These are phyloP conservation scores for Protobothrops mucrosquamatus DNA, from an alignment of 2,113 vertebrate species.

Conservation along the genomic window DNA sequence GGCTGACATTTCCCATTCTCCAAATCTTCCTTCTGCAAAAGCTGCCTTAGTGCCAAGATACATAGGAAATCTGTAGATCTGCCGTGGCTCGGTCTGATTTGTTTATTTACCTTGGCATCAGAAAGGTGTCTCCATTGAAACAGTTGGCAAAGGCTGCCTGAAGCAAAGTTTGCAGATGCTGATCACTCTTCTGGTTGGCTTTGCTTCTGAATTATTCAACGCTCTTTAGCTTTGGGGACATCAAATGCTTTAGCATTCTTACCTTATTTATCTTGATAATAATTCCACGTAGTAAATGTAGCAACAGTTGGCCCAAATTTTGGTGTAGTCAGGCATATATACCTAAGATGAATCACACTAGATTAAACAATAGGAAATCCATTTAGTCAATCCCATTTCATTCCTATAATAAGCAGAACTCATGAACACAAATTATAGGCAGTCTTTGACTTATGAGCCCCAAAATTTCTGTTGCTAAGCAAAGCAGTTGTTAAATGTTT, in stretches of 20 bases:
- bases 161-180: background rate
- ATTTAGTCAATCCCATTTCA: background rate
- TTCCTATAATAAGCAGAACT: background rate
- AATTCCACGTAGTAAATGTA: background rate
- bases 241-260: background rate
- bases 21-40: conserved; percentile 22
- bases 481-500: background rate
- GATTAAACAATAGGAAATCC: background rate
- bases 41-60: background rate
- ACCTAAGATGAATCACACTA: background rate
- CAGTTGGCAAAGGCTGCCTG: background rate
- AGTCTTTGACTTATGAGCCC: background rate
- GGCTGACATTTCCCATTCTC: conserved; percentile 33
- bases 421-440: background rate
- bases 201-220: conserved; percentile 14
- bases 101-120: conserved; percentile 35
- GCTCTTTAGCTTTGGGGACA: background rate
- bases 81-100: background rate
- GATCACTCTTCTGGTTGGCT: background rate
- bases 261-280: background rate
- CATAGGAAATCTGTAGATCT: conserved; percentile 1
- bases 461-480: background rate
- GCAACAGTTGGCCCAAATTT: background rate
- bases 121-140: conserved; percentile 6
- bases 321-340: background rate